Evolutionary conservation across 2,888 invertebrate genomes (phyloP).

Genomic region (Apamea anceps): DNA sequence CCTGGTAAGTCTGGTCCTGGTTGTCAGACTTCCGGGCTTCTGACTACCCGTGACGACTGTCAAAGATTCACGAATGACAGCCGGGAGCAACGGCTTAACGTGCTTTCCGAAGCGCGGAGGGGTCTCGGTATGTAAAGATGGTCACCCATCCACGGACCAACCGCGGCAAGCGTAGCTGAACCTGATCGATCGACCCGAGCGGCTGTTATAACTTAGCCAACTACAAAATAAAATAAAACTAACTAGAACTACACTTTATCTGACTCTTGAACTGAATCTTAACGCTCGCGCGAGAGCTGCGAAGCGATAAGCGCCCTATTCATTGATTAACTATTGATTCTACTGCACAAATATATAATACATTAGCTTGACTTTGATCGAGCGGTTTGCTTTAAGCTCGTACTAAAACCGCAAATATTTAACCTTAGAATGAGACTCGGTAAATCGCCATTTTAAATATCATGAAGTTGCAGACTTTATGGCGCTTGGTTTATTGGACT

Average conservation of each 20-base stretch:
- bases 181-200: too few relatives aligned
- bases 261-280: neutral
- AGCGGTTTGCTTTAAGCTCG: constrained; percentile 35
- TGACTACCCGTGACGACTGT: neutral
- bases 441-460: constrained; percentile 29
- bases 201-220: neutral
- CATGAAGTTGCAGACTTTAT: constrained; percentile 7
- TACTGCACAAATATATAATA: constrained; percentile 54
- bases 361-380: constrained; percentile 59
- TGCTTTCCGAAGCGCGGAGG: neutral
- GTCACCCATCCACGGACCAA: too few relatives aligned
- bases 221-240: neutral
- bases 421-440: constrained; percentile 17
- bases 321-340: constrained; percentile 42
- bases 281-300: neutral
- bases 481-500: constrained; percentile 13
- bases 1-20: neutral
- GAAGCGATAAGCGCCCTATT: constrained; percentile 37
- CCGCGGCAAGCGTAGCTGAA: neutral
- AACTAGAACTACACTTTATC: neutral
- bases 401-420: constrained; percentile 55
- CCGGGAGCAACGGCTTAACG: neutral
- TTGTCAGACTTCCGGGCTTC: neutral
- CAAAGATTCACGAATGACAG: neutral
- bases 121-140: neutral